Base-by-base conservation (phyloP, 2,888 invertebrate species). In the Cryptus viduatorius region DNA sequence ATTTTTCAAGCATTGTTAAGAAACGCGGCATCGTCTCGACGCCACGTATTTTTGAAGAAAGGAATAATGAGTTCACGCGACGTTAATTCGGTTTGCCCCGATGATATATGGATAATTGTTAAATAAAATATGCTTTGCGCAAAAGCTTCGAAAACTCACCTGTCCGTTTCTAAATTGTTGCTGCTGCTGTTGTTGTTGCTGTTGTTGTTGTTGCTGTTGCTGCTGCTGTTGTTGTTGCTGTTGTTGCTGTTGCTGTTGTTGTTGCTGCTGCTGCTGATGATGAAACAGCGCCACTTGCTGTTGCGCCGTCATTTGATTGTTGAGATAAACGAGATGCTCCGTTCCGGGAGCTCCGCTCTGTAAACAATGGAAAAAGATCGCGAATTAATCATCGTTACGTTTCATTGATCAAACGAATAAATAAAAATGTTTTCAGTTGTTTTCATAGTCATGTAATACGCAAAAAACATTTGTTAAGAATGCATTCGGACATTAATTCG, bases 191-290 rank as follows among this genome's bases (percentile, higher is more conserved):
- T 72, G 79, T 56, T 77, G 76, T 85, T 92, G 94, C 86, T 95
- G 95, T 92, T 94, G 96, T 93, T 96, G 96, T 87, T 95, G 95
- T 93, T 96, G 95, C 88, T 96, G 96, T 86, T 95, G 93, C 88
- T 95, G 93, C 94, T 94, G 91, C 93, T 94, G 89, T 94, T 95
- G 91, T 94, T 94, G 94, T 61, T 91, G 92, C 61, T 92, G 94
- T 86, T 95, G 95, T 91, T 94, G 96, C 93, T 96, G 96, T 86
- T 95, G 95, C 93, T 96, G 95, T 89, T 96, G 96, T 87, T 95
- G 93, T 88, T 95, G 95, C 86, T 95, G 93, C 67, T 92, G 93
- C 64, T 93, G 93, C 82, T 93, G 92, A 82, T 94, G 92, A 86
- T 94, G 93, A 85, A 91, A 93, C 14, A 93, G 89, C 31, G 94